Evolutionary conservation across 2,797 vertebrate species (phyloP).

Genomic region (Lagodon rhomboides): DNA sequence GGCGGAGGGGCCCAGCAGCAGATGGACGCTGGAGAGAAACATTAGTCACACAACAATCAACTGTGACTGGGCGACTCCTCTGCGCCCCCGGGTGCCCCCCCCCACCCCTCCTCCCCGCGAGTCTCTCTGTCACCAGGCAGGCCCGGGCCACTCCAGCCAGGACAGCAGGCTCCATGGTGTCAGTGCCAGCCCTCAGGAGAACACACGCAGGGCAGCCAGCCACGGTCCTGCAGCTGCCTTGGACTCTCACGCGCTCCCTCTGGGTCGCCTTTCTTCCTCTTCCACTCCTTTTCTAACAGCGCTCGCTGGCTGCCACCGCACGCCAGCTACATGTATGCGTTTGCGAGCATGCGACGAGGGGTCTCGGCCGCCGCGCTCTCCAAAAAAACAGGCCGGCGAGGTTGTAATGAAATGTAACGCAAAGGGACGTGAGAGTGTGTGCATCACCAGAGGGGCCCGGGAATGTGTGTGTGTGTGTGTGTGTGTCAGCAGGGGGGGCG

Average conservation of each 20-base stretch:
- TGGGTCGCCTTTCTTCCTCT: constrained; percentile 50
- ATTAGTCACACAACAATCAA: constrained; percentile 84
- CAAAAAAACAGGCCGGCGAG: constrained; percentile 43
- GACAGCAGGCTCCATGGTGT: constrained; percentile 73
- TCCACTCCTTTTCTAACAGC: constrained; percentile 42
- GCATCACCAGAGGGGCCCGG: constrained; percentile 25
- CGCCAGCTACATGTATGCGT: constrained; percentile 43
- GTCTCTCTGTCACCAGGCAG: constrained; percentile 65
- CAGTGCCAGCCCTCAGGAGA: constrained; percentile 74
- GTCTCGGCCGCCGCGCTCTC: constrained; percentile 23
- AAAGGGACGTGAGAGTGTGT: constrained; percentile 37
- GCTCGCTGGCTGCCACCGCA: constrained; percentile 28
- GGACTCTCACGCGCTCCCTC: constrained; percentile 58
- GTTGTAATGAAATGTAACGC: constrained; percentile 73
- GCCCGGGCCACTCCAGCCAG: constrained; percentile 72
- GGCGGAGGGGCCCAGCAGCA: constrained; percentile 71
- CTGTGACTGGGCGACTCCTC: constrained; percentile 71
- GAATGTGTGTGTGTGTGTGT: constrained; percentile 33
- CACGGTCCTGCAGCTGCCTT: constrained; percentile 80
- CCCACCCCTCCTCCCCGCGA: constrained; percentile 36
- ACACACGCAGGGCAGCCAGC: constrained; percentile 71
- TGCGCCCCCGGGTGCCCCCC: constrained; percentile 56
- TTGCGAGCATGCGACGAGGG: constrained; percentile 28
- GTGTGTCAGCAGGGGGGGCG: constrained; percentile 42
- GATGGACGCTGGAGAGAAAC: constrained; percentile 80